These are phyloP conservation scores for Hypothenemus hampei DNA, from an alignment of 1,140 invertebrate species.

Conservation along the genomic window DNA sequence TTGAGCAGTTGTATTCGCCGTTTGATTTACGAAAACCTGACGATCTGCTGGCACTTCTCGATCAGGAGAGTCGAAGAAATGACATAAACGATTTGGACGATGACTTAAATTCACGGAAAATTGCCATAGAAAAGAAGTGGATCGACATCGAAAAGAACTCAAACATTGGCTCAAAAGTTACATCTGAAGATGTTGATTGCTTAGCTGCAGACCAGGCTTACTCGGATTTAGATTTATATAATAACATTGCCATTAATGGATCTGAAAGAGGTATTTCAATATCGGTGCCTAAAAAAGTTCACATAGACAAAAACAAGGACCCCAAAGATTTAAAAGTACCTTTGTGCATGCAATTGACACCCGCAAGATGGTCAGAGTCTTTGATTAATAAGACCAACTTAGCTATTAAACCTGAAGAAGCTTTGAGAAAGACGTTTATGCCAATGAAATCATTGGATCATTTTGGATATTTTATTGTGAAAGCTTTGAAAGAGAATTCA, in stretches of 20 bases:
- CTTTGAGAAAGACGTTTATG: conserved; percentile 55
- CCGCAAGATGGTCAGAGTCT: conserved; percentile 70
- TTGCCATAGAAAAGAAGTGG: conserved; percentile 61
- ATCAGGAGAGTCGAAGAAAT: conserved; percentile 69
- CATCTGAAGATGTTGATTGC: conserved; percentile 64
- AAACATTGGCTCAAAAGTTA: conserved; percentile 60
- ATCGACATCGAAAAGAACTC: conserved; percentile 53
- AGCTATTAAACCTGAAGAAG: conserved; percentile 58
- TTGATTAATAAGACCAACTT: conserved; percentile 63
- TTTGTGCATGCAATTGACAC: conserved; percentile 60
- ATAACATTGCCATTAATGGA: conserved; percentile 56
- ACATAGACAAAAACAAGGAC: conserved; percentile 38
- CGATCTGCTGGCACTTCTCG: conserved; percentile 73
- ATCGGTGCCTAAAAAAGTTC: conserved; percentile 19
- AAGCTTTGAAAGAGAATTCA: conserved; percentile 62
- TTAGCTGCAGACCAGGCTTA: conserved; percentile 56
- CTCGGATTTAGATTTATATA: conserved; percentile 65
- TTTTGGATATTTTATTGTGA: conserved; percentile 63
- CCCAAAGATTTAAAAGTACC: conserved; percentile 49
- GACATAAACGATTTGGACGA: conserved; percentile 61
- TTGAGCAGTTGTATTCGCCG: conserved; percentile 65
- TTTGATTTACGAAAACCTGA: conserved; percentile 73
- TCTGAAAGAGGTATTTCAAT: conserved; percentile 42
- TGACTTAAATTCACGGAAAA: conserved; percentile 60
- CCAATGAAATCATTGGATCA: conserved; percentile 58